Evolutionary conservation across 2,888 invertebrate species (phyloP).

Genomic region (Ophion costatus): DNA sequence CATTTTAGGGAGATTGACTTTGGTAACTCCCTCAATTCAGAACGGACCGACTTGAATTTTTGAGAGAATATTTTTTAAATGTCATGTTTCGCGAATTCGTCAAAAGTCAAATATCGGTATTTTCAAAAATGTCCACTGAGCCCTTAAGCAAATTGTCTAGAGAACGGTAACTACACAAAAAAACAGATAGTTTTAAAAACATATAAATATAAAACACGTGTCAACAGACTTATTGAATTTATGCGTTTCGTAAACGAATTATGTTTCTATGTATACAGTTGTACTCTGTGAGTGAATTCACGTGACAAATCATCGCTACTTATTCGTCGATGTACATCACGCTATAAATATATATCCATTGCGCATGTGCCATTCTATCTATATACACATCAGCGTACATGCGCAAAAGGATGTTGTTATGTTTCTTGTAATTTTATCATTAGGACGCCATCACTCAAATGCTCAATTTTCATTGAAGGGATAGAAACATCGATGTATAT

Average conservation of each 20-base stretch:
- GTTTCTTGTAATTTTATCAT: constrained; percentile 76
- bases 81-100: no score
- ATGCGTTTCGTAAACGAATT: constrained; percentile 4
- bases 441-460: constrained; percentile 73
- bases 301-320: constrained; percentile 57
- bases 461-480: constrained; percentile 71
- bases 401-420: constrained; percentile 73
- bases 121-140: no score
- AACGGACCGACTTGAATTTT: no score
- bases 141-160: no score
- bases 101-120: no score
- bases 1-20: no score
- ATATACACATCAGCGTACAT: constrained; percentile 20
- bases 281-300: constrained; percentile 9
- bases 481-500: not conserved
- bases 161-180: no score
- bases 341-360: constrained; percentile 27
- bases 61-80: no score
- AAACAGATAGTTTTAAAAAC: no score
- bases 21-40: no score
- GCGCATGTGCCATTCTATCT: not conserved
- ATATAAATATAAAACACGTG: not conserved
- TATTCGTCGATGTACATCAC: constrained; percentile 48
- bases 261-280: constrained; percentile 14
- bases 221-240: not conserved